These are phyloP conservation scores for Canis aureus DNA, from an alignment of 2,113 vertebrate genomes.

Conservation along the genomic window DNA sequence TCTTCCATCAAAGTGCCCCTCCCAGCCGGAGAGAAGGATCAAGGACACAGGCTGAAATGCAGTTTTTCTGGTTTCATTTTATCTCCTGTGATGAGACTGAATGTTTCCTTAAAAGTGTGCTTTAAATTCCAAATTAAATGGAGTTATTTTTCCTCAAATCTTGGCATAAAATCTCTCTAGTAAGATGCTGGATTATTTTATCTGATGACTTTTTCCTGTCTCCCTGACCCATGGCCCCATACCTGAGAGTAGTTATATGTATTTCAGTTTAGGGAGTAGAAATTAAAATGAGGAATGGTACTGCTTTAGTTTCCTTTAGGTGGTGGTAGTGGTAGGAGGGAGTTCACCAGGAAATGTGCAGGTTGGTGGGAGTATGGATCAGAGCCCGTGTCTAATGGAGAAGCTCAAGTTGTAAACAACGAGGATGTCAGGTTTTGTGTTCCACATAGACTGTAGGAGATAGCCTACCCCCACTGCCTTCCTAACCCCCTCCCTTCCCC, in stretches of 20 bases:
- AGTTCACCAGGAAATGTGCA: neutral
- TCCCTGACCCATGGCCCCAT: neutral
- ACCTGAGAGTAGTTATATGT: neutral
- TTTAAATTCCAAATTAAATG: conserved; percentile 48
- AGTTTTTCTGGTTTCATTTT: conserved; percentile 53
- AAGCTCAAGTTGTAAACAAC: conserved; percentile 23
- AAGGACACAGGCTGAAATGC: neutral
- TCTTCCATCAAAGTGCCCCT: neutral
- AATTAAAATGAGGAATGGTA: neutral
- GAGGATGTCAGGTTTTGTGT: conserved; percentile 42
- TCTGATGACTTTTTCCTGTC: neutral
- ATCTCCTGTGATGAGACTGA: neutral
- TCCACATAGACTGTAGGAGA: neutral
- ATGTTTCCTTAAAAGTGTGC: conserved; percentile 12
- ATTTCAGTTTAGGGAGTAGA: conserved; percentile 30
- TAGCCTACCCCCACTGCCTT: neutral
- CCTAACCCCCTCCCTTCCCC: too few relatives aligned
- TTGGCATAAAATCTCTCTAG: conserved; percentile 30
- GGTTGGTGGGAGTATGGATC: neutral
- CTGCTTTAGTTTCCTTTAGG: neutral
- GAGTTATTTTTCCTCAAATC: neutral
- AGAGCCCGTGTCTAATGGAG: neutral
- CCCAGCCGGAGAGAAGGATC: neutral
- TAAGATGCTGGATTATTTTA: conserved; percentile 38
- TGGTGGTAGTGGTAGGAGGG: neutral